Base-by-base conservation (phyloP, 2,113 vertebrate species). In the human (Homo sapiens) region DNA sequence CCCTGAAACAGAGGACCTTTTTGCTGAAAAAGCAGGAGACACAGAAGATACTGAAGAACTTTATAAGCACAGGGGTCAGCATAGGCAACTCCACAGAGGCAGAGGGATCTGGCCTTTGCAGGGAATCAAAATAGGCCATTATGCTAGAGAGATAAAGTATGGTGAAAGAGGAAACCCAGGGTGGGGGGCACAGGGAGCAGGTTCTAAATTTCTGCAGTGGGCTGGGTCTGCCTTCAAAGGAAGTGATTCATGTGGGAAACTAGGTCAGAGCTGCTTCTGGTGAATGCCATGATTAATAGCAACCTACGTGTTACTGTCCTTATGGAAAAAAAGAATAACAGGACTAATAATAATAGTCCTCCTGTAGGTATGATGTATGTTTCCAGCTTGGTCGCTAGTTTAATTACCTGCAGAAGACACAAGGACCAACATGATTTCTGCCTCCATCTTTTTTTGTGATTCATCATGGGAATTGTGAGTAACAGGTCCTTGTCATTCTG, bases 201-300 rank as follows among this genome's bases (percentile, higher is more conserved):
- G 38, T 14, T 79, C 82, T 55, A 48, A 81, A 27, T 84, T 48
- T 97, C 87, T 30, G 40, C 68, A 59, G 35, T 35, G 93, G 95
- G 89, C 17, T 61, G 79, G 40, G n/a, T 83, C 59, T n/a, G 82
- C 75, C 79, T 95, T 92, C 92, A 93, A 93, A 96, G 87, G 13
- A 52, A 64, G 20, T 93, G 95, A 96, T 57, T 97, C 96, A 96
- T 40, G 87, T 97, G 95, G 90, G 97, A 98, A 98, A 98, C 48
- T 50, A 50, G 79, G 92, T 92, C 85, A 59, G 68, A 50, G 79
- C 48, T 48, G 90, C 84, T 93, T 90, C 86, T 92, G 97, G 57
- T 61, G 86, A 91, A 70, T 95, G 52, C 0, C 8, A 90, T 92
- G 83, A 96, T 96, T 93, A 89, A 81, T 80, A 70, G 38, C 1